These are phyloP conservation scores for Adrianichthys oophorus DNA, from an alignment of 2,797 vertebrate genomes.

Conservation along the genomic window DNA sequence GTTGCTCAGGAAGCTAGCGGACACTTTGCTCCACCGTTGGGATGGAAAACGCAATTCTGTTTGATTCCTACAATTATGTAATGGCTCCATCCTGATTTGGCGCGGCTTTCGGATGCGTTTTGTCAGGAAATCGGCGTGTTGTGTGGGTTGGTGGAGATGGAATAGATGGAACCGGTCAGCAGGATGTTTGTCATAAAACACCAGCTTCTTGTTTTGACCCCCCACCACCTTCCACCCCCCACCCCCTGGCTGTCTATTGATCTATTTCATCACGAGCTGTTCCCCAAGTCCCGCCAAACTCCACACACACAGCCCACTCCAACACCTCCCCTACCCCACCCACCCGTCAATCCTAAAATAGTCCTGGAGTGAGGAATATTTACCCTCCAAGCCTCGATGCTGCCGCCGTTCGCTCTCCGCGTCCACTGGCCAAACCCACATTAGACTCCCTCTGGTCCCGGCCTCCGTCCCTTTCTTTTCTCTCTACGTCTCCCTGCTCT, in stretches of 20 bases:
- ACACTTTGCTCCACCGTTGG: conserved; percentile 56
- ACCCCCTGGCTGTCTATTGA: conserved; percentile 42
- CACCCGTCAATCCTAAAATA: conserved; percentile 65
- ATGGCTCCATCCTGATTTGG: conserved; percentile 45
- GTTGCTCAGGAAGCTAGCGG: conserved; percentile 42
- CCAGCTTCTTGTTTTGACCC: conserved; percentile 22
- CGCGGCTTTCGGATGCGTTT: conserved; percentile 19
- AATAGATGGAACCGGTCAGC: conserved; percentile 6
- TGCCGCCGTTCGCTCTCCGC: conserved; percentile 71
- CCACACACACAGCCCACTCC: neutral
- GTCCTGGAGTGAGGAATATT: conserved; percentile 77
- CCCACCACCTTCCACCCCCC: neutral
- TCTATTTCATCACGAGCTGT: conserved; percentile 68
- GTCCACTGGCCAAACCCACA: conserved; percentile 75
- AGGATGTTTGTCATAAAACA: conserved; percentile 37
- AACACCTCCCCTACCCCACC: conserved; percentile 5
- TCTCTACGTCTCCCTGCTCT: conserved; percentile 58
- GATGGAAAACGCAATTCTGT: conserved; percentile 44
- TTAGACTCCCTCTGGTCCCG: conserved; percentile 72
- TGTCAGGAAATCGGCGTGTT: conserved; percentile 14
- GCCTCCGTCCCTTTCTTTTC: conserved; percentile 54
- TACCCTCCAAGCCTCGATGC: conserved; percentile 79
- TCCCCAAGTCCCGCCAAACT: conserved; percentile 47
- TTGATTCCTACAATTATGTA: conserved; percentile 69
- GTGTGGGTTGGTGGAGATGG: conserved; percentile 1